Conservation (phyloP, 2,113 vertebrate species). For the Tenebrosternarchus preto region DNA sequence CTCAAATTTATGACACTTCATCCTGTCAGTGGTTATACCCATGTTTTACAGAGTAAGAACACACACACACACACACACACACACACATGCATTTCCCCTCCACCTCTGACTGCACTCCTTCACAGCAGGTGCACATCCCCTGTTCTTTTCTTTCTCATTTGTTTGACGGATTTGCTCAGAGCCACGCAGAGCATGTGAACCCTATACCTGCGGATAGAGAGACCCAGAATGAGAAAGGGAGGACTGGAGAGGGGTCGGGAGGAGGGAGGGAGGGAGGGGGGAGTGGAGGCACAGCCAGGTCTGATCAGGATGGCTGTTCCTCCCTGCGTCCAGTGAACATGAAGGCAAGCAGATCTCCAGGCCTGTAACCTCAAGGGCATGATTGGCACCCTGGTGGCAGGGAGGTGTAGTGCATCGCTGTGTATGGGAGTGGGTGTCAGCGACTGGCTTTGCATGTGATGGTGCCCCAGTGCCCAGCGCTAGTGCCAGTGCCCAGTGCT, state of each 20-base stretch:
- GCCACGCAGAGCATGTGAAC: conserved; percentile 5
- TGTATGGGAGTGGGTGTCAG: conserved; percentile 7
- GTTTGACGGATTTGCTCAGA: conserved; percentile 21
- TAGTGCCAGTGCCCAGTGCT: too few species aligned
- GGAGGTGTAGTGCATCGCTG: conserved; percentile 2
- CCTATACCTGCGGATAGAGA: neutral
- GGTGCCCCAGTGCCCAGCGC: too few species aligned
- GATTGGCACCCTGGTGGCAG: neutral
- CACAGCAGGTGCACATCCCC: too few species aligned
- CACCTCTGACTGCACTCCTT: too few species aligned
- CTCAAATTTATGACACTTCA: neutral
- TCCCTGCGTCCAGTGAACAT: neutral
- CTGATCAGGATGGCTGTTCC: conserved; percentile 7
- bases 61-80: neutral
- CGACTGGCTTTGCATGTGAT: neutral
- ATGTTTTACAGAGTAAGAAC: conserved; percentile 2
- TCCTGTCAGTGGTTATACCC: conserved; percentile 8
- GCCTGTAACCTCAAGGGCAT: neutral
- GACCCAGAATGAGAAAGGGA: too few species aligned
- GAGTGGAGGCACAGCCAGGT: too few species aligned
- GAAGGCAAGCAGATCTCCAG: neutral
- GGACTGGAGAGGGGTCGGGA: too few species aligned
- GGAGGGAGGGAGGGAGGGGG: too few species aligned
- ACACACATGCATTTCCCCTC: neutral
- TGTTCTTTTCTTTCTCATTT: neutral